Evolutionary conservation across 2,113 vertebrate species (phyloP).

Genomic region (Pantherophis guttatus): DNA sequence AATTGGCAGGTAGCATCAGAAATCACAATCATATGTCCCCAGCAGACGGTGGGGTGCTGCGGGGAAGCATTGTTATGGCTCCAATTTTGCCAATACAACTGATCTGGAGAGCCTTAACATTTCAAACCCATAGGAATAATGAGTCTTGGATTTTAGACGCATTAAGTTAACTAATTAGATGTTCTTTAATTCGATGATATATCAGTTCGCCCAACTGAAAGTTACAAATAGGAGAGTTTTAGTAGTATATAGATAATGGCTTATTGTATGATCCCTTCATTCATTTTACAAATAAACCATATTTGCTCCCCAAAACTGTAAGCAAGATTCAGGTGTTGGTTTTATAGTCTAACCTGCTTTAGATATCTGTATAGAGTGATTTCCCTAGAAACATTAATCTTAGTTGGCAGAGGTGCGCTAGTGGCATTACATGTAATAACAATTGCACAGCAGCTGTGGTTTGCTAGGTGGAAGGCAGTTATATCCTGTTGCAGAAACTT

Average conservation of each 20-base stretch:
- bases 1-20: not conserved
- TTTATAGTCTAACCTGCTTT: not conserved
- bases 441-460: not conserved
- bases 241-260: not conserved
- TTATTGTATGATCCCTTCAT: not conserved
- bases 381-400: not conserved
- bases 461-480: constrained; percentile 3
- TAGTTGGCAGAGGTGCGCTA: not conserved
- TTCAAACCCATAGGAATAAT: not conserved
- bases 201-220: not conserved
- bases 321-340: not conserved
- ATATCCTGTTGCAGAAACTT: constrained; percentile 4
- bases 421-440: not conserved
- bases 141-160: not conserved
- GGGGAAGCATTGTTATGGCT: not conserved
- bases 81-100: not conserved
- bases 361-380: not conserved
- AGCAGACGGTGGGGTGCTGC: not conserved
- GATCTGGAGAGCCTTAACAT: not conserved
- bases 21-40: not conserved
- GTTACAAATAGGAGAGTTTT: not conserved
- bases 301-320: not conserved
- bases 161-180: not conserved
- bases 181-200: not conserved
- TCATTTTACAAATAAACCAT: not conserved